Evolutionary conservation across 2,113 vertebrate species (phyloP), one percentile per base, ranked within the genome.

Genomic region (Dolichotis patagonum): DNA sequence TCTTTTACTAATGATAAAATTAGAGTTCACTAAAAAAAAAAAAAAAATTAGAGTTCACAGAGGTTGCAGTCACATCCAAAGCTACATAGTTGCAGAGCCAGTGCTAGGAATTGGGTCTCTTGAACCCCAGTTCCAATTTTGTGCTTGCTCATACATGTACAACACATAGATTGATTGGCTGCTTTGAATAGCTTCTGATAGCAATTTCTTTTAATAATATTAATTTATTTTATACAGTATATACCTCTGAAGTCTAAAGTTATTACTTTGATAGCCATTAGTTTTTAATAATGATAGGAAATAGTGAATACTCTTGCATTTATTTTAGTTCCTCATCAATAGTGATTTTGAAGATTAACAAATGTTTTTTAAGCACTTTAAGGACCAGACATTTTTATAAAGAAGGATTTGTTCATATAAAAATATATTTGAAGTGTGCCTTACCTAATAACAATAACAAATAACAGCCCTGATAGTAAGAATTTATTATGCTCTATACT

Each of bases 381-480:
- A 94, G 46, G 88, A 26, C 38, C 49, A 85, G 63, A 67, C 28
- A 12, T 85, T 94, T 93, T 95, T 85, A 81, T 82, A 77, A 91
- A 85, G 35, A 62, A 62, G 26, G 1, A 52, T 90, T 84, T 78
- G 30, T 83, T 60, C 2, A 73, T 89, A 20, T 60, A 75, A 85
- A 92, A 96, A 78, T 60, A 88, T 32, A 85, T 94, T 78, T 91
- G 63, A 84, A 12, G 30, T 93, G 3, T 81, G 56, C 35, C n/a
- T 88, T 91, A 83, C 16, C 13, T 73, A 54, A 80, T 73, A 85
- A 22, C 7, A 88, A 69, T 0, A 90, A 85, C 46, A 90, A 92
- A 38, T 46, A 80, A 71, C 3, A 90, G 38, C 32, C 58, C 35
- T 65, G 69, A 60, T n/a, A 54, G 69, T 82, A 94, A 41, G 30